These are phyloP conservation scores for Phenganax marumi DNA, from an alignment of 92 coral and sea anemone genomes.

Conservation along the genomic window DNA sequence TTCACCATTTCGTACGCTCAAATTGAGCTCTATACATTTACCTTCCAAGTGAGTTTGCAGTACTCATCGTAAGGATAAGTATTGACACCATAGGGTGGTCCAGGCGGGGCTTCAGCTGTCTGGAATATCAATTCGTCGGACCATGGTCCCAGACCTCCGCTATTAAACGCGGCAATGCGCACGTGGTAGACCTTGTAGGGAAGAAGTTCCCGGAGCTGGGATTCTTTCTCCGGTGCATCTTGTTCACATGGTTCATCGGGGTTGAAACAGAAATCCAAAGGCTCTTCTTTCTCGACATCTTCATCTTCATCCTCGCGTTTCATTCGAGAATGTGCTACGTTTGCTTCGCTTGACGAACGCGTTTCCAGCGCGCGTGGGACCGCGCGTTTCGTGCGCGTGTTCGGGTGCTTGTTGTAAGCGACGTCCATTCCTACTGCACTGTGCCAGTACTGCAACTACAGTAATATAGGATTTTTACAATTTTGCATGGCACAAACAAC, in stretches of 20 bases:
- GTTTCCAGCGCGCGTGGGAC: too few species aligned
- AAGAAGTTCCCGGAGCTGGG: slow-evolving; percentile 5
- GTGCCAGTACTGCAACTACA: slow-evolving; percentile 35
- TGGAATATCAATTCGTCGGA: slow-evolving; percentile 16
- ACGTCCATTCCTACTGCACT: slow-evolving; percentile 25
- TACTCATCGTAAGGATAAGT: slow-evolving; percentile 13
- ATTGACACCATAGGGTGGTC: slow-evolving; percentile 23
- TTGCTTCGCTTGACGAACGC: not conserved
- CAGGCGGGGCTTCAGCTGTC: slow-evolving; percentile 24
- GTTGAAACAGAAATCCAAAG: slow-evolving; percentile 27
- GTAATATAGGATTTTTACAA: not conserved
- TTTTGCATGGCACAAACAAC: too few species aligned
- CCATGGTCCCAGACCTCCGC: slow-evolving; percentile 36
- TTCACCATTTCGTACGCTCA: not conserved
- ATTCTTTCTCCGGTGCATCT: slow-evolving; percentile 17
- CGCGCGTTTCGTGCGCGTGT: too few species aligned
- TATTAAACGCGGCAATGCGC: slow-evolving; percentile 35
- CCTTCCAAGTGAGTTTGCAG: slow-evolving; percentile 37
- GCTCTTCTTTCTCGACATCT: slow-evolving; percentile 4
- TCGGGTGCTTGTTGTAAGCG: slow-evolving; percentile 8
- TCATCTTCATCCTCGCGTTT: slow-evolving; percentile 41
- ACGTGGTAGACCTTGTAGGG: slow-evolving; percentile 37
- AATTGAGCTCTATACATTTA: not conserved
- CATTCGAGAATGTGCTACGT: slow-evolving; percentile 2
- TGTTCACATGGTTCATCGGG: slow-evolving; percentile 25